Evolutionary conservation across 1,140 invertebrate species (phyloP), one percentile per base, ranked within the genome.

Genomic region (Periplaneta americana): DNA sequence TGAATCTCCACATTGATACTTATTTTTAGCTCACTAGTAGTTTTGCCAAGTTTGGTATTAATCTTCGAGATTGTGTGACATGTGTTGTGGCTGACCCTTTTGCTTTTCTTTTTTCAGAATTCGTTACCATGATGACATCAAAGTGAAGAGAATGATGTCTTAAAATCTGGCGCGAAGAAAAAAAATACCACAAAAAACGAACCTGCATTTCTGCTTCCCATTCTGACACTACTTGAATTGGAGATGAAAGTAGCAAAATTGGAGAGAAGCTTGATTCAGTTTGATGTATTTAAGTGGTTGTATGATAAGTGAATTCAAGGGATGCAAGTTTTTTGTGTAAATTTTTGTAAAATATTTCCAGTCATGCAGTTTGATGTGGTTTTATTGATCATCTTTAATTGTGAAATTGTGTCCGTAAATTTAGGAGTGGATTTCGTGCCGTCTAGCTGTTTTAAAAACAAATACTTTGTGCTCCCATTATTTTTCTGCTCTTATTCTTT

Each of bases 91-190:
- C 75, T 82, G 81, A 82, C 81, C 75, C 2, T 77, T 78, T 82
- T 76, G 77, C 82, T 81, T 87, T 87, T 86, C 88, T 91, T 90
- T 87, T 94, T 96, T 78, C 94, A 97, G 96, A 98, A 94, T 98
- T 98, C 92, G 96, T 98, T 91, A 98, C 96, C 92, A 98, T 98
- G 96, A 98, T 98, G 96, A 98, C 96, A 93, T 98, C 96, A 93
- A 98, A 98, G 95, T 98, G 96, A 93, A 90, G 86, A 85, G 87
- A 86, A 86, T 85, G 86, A 85, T 85, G 86, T 86, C 86, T 86
- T 86, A 86, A 85, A 86, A 85, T 87, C 85, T 86, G 86, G 84
- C 86, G 84, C 86, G 86, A 86, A 85, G 86, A 89, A 87, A 89
- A 88, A 87, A 87, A 86, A 87, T 88, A 89, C 88, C 89, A 82